phyloP scores from a whole-genome alignment of 2,797 vertebrate genomes.

The Tachyglossus aculeatus region DNA sequence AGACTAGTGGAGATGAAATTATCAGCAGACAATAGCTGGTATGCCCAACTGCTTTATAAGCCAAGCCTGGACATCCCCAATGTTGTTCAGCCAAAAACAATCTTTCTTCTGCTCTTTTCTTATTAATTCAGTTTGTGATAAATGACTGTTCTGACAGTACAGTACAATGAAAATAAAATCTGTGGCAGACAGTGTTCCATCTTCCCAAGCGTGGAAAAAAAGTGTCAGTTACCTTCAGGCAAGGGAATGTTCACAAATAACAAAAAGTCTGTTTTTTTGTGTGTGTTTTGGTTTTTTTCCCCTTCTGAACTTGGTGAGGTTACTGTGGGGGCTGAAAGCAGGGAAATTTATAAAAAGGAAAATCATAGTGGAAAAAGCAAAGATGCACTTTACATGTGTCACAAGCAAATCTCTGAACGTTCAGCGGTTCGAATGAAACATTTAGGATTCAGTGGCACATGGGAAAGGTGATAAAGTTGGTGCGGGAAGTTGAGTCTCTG shows the following conservation, averaged over 20 bases:
- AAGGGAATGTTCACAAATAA: background rate
- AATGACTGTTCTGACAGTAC: slow-evolving; percentile 35
- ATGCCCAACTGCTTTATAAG: slow-evolving; percentile 31
- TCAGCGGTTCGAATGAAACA: background rate
- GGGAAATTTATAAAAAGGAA: background rate
- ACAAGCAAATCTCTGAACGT: background rate
- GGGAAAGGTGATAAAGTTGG: background rate
- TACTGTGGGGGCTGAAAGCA: background rate
- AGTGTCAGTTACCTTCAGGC: background rate
- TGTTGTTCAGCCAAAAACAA: slow-evolving; percentile 20
- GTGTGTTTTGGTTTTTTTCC: background rate
- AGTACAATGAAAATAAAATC: slow-evolving; percentile 49
- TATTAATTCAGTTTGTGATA: slow-evolving; percentile 44
- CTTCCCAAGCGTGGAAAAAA: slow-evolving; percentile 17
- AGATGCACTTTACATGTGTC: background rate
- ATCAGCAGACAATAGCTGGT: slow-evolving; percentile 23
- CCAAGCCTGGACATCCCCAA: background rate
- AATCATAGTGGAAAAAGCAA: background rate
- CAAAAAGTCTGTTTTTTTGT: background rate
- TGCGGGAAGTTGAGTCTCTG: no score
- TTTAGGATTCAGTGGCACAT: background rate
- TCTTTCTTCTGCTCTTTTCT: slow-evolving; percentile 35
- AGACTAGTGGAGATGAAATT: slow-evolving; percentile 31
- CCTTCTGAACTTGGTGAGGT: background rate
- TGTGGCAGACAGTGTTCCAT: slow-evolving; percentile 41